Evolutionary conservation across 2,113 vertebrate species (phyloP).

Genomic region (Python bivittatus): DNA sequence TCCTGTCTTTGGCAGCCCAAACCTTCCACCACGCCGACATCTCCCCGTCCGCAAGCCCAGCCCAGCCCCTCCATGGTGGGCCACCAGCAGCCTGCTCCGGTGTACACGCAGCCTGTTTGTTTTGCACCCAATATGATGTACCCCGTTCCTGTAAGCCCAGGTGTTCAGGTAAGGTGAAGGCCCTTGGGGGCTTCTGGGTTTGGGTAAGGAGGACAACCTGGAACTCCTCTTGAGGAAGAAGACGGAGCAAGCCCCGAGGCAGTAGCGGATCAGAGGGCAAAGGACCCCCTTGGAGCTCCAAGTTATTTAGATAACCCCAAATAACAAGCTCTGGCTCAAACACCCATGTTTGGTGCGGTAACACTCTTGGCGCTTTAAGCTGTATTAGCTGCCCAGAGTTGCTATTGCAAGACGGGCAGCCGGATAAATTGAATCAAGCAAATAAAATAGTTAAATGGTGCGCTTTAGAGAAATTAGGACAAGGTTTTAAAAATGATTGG

Average conservation of each 20-base stretch:
- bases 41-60: conserved; percentile 94
- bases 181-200: neutral
- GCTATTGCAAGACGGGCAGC: too few species aligned
- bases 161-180: conserved; percentile 86
- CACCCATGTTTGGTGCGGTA: too few species aligned
- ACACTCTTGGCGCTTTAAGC: too few species aligned
- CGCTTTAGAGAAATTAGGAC: too few species aligned
- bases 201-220: too few species aligned
- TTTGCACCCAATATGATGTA: conserved; percentile 97
- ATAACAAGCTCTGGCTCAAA: too few species aligned
- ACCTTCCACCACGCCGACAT: conserved; percentile 95
- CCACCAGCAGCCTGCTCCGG: conserved; percentile 88
- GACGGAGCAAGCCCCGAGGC: neutral
- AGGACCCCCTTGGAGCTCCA: too few species aligned
- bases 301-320: too few species aligned
- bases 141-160: conserved; percentile 95
- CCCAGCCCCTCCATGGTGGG: conserved; percentile 97
- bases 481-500: neutral
- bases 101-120: conserved; percentile 94
- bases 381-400: too few species aligned
- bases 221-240: too few species aligned
- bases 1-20: conserved; percentile 81
- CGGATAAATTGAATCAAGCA: too few species aligned
- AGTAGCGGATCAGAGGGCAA: neutral
- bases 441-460: too few species aligned